Conservation (phyloP, 2,113 vertebrate genomes). For the Brachypteracias leptosomus region DNA sequence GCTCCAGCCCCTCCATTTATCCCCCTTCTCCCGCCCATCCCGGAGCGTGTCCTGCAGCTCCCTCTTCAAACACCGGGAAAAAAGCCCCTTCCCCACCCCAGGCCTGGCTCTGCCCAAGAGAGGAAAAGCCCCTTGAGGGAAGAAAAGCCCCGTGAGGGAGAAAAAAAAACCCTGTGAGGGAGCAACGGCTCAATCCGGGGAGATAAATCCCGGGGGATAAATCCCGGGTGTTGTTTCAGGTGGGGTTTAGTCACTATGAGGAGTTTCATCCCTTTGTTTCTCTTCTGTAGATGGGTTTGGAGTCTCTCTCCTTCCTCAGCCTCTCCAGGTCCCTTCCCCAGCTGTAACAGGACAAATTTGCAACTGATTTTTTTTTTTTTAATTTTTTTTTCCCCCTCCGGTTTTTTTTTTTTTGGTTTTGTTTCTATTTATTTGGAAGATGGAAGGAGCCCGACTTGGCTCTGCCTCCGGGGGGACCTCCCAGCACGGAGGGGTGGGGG, state of each 20-base stretch:
- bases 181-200: too few species aligned
- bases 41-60: background rate
- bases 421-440: slow-evolving; percentile 68
- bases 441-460: background rate
- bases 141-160: too few species aligned
- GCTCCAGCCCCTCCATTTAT: background rate
- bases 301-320: background rate
- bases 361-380: slow-evolving; percentile 11
- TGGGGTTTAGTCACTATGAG: background rate
- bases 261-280: background rate
- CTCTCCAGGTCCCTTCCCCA: background rate
- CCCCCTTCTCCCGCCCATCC: background rate
- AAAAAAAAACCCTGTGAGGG: too few species aligned
- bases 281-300: background rate
- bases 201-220: too few species aligned
- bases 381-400: slow-evolving; percentile 6
- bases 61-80: background rate
- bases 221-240: too few species aligned
- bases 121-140: too few species aligned
- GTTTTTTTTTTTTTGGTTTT: slow-evolving; percentile 22
- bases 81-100: background rate
- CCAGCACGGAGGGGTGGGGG: slow-evolving; percentile 23
- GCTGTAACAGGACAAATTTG: slow-evolving; percentile 1
- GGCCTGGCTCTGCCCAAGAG: too few species aligned
- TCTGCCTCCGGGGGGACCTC: background rate